Evolutionary conservation across 2,113 vertebrate species (phyloP).

Genomic region (Indicator indicator): DNA sequence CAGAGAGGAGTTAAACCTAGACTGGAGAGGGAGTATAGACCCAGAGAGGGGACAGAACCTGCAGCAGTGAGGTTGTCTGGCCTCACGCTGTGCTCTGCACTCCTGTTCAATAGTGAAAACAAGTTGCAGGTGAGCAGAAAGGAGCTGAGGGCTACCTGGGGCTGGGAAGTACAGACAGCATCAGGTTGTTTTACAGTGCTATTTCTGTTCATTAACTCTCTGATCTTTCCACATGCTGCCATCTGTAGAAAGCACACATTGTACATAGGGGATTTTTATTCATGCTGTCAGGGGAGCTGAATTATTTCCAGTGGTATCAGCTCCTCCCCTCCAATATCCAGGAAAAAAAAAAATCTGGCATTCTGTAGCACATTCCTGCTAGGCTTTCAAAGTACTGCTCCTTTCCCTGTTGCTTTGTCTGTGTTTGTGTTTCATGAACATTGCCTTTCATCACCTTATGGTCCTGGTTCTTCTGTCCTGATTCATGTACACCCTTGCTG

Average conservation of each 20-base stretch:
- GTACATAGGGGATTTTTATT: conserved; percentile 27
- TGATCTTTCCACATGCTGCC: conserved; percentile 24
- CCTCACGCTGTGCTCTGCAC: neutral
- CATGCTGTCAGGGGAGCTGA: neutral
- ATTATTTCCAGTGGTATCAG: neutral
- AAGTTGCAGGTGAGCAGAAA: neutral
- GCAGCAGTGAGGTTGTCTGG: neutral
- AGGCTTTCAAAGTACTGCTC: neutral
- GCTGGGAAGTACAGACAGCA: neutral
- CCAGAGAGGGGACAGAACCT: neutral
- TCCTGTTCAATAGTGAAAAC: neutral
- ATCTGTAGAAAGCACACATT: conserved; percentile 30
- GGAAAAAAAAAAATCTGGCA: neutral
- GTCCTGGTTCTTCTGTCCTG: neutral
- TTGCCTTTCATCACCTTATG: neutral
- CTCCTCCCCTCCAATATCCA: neutral
- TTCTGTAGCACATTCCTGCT: neutral
- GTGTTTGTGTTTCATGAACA: neutral
- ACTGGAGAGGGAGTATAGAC: neutral
- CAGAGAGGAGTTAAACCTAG: neutral
- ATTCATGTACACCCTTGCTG: neutral
- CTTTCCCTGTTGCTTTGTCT: neutral
- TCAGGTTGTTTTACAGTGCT: neutral
- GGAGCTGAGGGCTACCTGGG: neutral
- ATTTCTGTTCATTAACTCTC: conserved; percentile 27